Evolutionary conservation across 2,888 invertebrate genomes (phyloP), one percentile per base, ranked within the genome.

Genomic region (Athrips mouffetella): DNA sequence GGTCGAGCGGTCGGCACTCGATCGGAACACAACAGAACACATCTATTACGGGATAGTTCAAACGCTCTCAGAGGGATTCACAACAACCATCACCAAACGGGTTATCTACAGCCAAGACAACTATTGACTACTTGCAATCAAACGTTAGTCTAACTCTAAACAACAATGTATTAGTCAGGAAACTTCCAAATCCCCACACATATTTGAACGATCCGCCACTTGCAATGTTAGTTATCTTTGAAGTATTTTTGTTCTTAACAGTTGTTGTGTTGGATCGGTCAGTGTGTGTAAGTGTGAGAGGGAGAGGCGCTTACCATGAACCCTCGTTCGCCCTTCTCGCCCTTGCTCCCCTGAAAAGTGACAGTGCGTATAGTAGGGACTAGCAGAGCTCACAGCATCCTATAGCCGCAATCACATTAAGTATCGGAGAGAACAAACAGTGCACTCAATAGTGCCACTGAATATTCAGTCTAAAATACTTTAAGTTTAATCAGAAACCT

Each of bases 281-380:
- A 21, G n/a, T n/a, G n/a, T n/a, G n/a, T n/a, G n/a, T n/a, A 37
- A 37, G 18, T 25, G 40, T 8, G 33, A 10, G 27, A 25, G 45
- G n/a, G 23, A n/a, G 18, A 25, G 11, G 47, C 53, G 62, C 93
- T 93, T 92, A 93, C 93, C 93, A 91, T 91, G 76, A 90, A 90
- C 76, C 94, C 94, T 75, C 91, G 91, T 76, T 92, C 92, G 77
- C 94, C 94, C 82, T 91, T 92, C 79, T 91, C 91, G 77, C 94
- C 94, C 86, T 91, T 92, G 81, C 88, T 88, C 70, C 92, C 93
- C 93, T 94, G 92, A 80, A 86, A 86, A 65, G 76, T 77, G 61
- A 83, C 69, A 73, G 62, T 13, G 21, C 13, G 15, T 40, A 18
- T 40, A 40, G 40, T 39, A 39, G n/a, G n/a, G 6, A 15, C 39